phyloP scores from a whole-genome alignment of 2,797 vertebrate species.

The Ctenosaura bakeri region DNA sequence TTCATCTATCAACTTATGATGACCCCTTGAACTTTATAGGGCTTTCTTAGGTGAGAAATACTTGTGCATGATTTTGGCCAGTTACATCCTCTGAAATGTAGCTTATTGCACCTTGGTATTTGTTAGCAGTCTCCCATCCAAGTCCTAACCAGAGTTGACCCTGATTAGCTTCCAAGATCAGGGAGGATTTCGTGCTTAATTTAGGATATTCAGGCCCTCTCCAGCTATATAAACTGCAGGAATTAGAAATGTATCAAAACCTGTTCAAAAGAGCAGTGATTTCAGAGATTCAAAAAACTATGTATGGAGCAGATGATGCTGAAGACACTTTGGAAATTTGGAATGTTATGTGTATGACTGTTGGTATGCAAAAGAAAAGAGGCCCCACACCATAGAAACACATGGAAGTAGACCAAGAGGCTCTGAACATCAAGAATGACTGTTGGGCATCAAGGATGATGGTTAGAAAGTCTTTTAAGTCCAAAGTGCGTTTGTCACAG shows the following conservation, averaged over 20 bases:
- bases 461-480: neutral
- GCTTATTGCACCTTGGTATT: too few species aligned
- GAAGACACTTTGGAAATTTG: neutral
- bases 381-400: neutral
- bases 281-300: neutral
- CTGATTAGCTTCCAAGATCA: too few species aligned
- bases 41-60: too few species aligned
- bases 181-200: too few species aligned
- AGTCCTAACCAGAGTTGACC: too few species aligned
- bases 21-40: too few species aligned
- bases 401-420: neutral
- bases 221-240: neutral
- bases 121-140: too few species aligned
- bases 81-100: too few species aligned
- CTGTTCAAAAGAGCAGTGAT: neutral
- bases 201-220: too few species aligned
- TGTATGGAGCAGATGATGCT: neutral
- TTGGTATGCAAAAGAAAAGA: neutral
- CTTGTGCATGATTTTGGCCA: too few species aligned
- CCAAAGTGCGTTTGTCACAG: neutral
- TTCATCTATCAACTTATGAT: too few species aligned
- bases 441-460: neutral
- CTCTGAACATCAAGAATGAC: neutral
- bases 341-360: neutral
- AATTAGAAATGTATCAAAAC: neutral